Percentiles rank a stretch among this genome's conserved stretches.
phyloP scores from a whole-genome alignment of 2,888 invertebrate genomes.

The Ephialtes manifestator region DNA sequence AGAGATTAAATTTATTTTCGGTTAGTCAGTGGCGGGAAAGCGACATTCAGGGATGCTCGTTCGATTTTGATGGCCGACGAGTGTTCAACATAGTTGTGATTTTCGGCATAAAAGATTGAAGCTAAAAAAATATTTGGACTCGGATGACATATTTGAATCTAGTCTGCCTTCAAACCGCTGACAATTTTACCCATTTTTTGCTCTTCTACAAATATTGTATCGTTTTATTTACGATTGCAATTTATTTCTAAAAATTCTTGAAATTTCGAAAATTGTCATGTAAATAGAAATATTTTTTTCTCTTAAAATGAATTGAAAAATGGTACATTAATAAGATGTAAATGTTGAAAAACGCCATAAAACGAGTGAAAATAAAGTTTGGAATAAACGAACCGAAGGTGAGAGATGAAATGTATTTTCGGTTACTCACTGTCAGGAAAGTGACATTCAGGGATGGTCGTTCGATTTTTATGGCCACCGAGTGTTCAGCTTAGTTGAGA shows the following conservation, averaged over 20 bases:
- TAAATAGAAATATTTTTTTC: too few species aligned
- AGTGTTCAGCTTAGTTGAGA: neutral
- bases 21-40: constrained; percentile 16
- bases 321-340: too few species aligned
- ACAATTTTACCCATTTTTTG: too few species aligned
- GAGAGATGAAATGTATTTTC: constrained; percentile 65
- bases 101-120: constrained; percentile 7
- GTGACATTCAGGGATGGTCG: constrained; percentile 46
- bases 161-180: too few species aligned
- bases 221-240: too few species aligned
- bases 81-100: neutral
- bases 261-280: too few species aligned
- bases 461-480: constrained; percentile 39
- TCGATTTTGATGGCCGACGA: constrained; percentile 39
- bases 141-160: too few species aligned
- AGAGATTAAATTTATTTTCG: constrained; percentile 64
- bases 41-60: constrained; percentile 47
- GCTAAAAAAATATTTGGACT: constrained; percentile 52
- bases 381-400: constrained; percentile 55
- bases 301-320: too few species aligned
- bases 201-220: too few species aligned
- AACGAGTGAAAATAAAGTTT: constrained; percentile 21
- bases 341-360: neutral
- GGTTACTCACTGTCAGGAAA: constrained; percentile 17
- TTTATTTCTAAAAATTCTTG: too few species aligned